Conservation (phyloP, 2,888 invertebrate genomes). For the Candidula unifasciata region DNA sequence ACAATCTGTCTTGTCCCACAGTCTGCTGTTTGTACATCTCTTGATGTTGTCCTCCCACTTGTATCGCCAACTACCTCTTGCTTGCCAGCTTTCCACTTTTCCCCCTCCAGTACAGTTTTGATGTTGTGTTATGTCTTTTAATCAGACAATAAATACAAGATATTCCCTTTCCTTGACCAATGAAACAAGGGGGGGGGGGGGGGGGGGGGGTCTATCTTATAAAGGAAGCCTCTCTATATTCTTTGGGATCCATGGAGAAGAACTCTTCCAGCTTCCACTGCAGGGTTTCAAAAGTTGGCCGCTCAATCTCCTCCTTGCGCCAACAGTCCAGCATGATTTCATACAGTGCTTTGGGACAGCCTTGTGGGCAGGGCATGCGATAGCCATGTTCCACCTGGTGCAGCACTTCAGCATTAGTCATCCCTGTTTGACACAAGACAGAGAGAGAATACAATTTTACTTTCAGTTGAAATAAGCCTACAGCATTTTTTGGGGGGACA, state of each 20-base stretch:
- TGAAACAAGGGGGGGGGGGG: neutral
- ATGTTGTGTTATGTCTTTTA: too few species aligned
- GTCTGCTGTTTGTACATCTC: too few species aligned
- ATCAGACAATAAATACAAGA: neutral
- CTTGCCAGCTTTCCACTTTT: too few species aligned
- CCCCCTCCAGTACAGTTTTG: too few species aligned
- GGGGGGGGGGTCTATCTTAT: slow-evolving; percentile 72
- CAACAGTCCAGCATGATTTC: slow-evolving; percentile 99
- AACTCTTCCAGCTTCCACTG: slow-evolving; percentile 99
- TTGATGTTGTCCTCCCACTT: too few species aligned
- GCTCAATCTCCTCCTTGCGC: slow-evolving; percentile 92
- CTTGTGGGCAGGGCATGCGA: slow-evolving; percentile 97
- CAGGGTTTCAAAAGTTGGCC: slow-evolving; percentile 99
- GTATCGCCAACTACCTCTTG: too few species aligned
- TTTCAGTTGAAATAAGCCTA: too few species aligned
- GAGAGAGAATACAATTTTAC: neutral
- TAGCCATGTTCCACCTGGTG: slow-evolving; percentile 99
- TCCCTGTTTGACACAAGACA: slow-evolving; percentile 83
- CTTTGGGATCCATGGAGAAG: slow-evolving; percentile 96
- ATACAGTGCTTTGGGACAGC: slow-evolving; percentile 94
- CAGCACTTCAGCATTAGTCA: slow-evolving; percentile 99
- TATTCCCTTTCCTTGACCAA: neutral
- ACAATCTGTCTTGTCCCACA: too few species aligned
- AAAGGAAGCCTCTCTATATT: slow-evolving; percentile 95
- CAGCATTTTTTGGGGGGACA: too few species aligned